Base-by-base conservation (phyloP, 2,888 invertebrate species). In the Dione vanillae region DNA sequence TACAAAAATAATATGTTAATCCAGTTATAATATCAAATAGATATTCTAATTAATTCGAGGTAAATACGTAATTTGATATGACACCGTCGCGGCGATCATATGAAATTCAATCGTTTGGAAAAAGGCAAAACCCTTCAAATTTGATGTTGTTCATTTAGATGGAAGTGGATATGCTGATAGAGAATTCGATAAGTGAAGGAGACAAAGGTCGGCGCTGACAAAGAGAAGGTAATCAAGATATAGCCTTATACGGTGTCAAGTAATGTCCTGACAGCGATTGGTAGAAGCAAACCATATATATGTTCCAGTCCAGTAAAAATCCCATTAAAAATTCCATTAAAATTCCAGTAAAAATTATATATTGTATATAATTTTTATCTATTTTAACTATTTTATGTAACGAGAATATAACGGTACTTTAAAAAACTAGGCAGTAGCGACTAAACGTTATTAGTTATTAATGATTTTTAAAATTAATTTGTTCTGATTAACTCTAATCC, bases 181-280 rank as follows among this genome's bases (percentile, higher is more conserved):
- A 72, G 67, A 75, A 80, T 76, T 79, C 80, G 87, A 86, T 85
- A 85, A 83, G 78, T 80, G 77, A 76, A 75, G 86, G 82, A 85
- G 89, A 90, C 90, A 89, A 89, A 87, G 87, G 88, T 83, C 87
- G 86, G 85, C 72, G 78, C 78, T 78, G 80, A 88, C 88, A 87
- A 86, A 88, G 87, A 83, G 76, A 72, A 58, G 72, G 78, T 84
- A 82, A 89, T 89, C 89, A 89, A 89, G 89, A 88, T 86, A 87
- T 85, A 83, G 82, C 75, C 58, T 43, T 43, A 64, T 70, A 49
- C 45, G 41, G 75, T 76, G 27, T 52, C 69, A 77, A 81, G 77
- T 16, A 1, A 74, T 7, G 27, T 69, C 74, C 73, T 69, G 45
- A 11, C 0, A 77, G 78, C 79, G 78, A 68, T 56, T 51, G 3